phyloP scores from a whole-genome alignment of 2,888 invertebrate genomes.

The Diaperis boleti region DNA sequence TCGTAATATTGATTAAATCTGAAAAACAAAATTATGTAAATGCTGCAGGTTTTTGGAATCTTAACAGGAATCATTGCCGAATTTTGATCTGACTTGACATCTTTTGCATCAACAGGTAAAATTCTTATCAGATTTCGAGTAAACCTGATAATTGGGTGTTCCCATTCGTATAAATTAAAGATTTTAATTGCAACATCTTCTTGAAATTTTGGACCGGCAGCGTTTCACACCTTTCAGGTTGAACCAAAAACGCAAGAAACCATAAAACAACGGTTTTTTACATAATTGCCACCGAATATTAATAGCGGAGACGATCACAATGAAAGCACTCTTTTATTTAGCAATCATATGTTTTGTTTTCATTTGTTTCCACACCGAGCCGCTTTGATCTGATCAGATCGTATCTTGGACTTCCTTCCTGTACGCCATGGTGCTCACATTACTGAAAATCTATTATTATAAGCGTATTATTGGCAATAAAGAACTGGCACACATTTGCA shows the following conservation, averaged over 20 bases:
- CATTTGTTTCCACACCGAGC: constrained; percentile 58
- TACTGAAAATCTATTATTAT: constrained; percentile 59
- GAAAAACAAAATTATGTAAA: constrained; percentile 4
- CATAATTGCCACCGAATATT: constrained; percentile 31
- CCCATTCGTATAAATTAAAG: background rate
- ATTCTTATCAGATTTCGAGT: constrained; percentile 8
- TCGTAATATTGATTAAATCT: too few species aligned
- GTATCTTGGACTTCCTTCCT: constrained; percentile 61
- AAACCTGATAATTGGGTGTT: constrained; percentile 3
- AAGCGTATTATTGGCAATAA: constrained; percentile 56
- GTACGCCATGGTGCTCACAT: constrained; percentile 54
- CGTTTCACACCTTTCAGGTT: constrained; percentile 15
- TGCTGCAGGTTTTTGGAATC: constrained; percentile 16
- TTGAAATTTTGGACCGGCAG: background rate
- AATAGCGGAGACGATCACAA: constrained; percentile 17
- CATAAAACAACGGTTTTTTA: constrained; percentile 23
- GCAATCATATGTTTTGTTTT: constrained; percentile 47
- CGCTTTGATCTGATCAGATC: constrained; percentile 57
- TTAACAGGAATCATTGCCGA: background rate
- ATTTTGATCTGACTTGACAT: constrained; percentile 3
- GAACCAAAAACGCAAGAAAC: constrained; percentile 30
- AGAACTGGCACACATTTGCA: constrained; percentile 56
- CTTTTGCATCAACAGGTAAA: background rate
- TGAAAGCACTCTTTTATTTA: constrained; percentile 25
- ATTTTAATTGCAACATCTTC: background rate